Base-by-base conservation (phyloP, 1,140 invertebrate species). In the Schlechtendalia chinensis region DNA sequence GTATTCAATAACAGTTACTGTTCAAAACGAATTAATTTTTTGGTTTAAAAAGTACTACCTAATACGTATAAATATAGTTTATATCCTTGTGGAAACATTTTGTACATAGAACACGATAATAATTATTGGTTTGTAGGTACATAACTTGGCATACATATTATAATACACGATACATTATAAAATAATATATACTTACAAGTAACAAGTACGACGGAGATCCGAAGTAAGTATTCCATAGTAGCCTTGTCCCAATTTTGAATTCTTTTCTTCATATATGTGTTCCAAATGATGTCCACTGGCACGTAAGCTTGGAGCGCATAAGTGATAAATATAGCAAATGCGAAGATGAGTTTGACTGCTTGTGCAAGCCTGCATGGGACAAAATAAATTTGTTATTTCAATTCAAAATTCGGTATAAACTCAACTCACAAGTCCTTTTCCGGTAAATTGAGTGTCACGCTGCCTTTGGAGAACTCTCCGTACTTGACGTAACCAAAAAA, bases 301-400 rank as follows among this genome's bases (percentile, higher is more conserved):
- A 98, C 96, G 86, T 96, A 98, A 63, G 95, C 92, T 87, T 98
- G 96, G n/a, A 98, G 87, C 3, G 92, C 93, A 87, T 96, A 97
- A 0, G 94, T 93, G 72, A 97, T 92, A 85, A 94, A 96, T 50
- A 96, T 95, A 1, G 94, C 93, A 2, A 96, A 83, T 0, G 94
- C 92, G 85, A 96, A 96, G 85, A 95, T 91, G 1, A 94, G 86
- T 83, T 92, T 92, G n/a, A 95, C 92, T 45, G 88, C 87, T 83
- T 94, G 89, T 19, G 94, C 91, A 82, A 95, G 87, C 65, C 94
- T 96, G 47, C 14, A 87, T 82, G 75, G 83, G 82, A 82, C 82
- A 81, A 83, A 77, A 75, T 54, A 65, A 5, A 50, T 16, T 45
- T 67, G 19, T 39, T 29, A 29, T 17, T 32, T 8, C 32, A 39